phyloP scores from a whole-genome alignment of 1,140 invertebrate genomes.

The Bombus sylvicola region DNA sequence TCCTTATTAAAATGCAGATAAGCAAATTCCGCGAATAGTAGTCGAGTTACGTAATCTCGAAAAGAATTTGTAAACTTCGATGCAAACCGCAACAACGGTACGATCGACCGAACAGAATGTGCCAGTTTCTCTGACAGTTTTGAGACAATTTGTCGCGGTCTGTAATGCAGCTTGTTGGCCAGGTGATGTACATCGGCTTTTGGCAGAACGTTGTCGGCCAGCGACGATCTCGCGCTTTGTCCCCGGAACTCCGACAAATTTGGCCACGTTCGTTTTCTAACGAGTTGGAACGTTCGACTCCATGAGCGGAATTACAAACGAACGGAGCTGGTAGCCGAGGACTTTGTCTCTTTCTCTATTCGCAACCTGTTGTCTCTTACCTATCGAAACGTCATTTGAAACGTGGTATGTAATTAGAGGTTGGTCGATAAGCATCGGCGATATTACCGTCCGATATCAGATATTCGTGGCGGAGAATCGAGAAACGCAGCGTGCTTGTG shows the following conservation, averaged over 20 bases:
- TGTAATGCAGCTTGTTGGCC: slow-evolving; percentile 6
- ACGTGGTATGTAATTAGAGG: slow-evolving; percentile 18
- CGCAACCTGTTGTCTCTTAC: slow-evolving; percentile 35
- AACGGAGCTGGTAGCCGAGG: neutral
- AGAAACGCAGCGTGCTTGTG: neutral
- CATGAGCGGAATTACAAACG: neutral
- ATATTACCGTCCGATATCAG: neutral
- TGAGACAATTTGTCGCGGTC: slow-evolving; percentile 21
- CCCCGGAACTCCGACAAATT: slow-evolving; percentile 22
- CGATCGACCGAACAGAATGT: neutral
- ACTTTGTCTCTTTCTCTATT: neutral
- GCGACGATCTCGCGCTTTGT: slow-evolving; percentile 24
- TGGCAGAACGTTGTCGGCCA: slow-evolving; percentile 14
- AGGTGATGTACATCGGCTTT: slow-evolving; percentile 30
- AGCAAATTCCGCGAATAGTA: neutral
- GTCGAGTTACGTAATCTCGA: neutral
- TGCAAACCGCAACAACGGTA: neutral
- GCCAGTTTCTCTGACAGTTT: slow-evolving; percentile 42
- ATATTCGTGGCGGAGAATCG: neutral
- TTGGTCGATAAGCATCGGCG: neutral
- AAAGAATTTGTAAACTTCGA: slow-evolving; percentile 20
- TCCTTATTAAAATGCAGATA: neutral
- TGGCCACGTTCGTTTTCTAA: slow-evolving; percentile 47
- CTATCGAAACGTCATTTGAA: slow-evolving; percentile 9
- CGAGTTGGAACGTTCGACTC: neutral